Conservation (phyloP, 1,140 invertebrate genomes). For the Caerostris extrusa region DNA sequence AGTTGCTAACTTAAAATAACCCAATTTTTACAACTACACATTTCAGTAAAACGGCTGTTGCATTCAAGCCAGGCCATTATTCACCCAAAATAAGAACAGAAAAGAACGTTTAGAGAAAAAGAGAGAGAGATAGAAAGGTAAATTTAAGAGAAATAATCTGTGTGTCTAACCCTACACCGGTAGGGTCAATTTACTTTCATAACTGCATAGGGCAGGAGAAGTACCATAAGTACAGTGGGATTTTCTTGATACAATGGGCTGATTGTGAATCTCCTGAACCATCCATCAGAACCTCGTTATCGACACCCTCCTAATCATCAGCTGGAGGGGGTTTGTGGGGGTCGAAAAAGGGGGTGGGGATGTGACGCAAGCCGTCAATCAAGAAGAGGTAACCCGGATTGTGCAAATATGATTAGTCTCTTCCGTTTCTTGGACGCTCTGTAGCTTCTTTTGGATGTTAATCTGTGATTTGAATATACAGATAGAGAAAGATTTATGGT, state of each 20-base stretch:
- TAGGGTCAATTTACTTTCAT: slow-evolving; percentile 38
- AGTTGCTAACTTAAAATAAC: too few relatives aligned
- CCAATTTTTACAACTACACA: too few relatives aligned
- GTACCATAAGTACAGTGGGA: slow-evolving; percentile 41
- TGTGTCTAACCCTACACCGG: background rate
- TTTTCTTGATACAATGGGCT: slow-evolving; percentile 34
- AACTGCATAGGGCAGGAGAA: slow-evolving; percentile 3
- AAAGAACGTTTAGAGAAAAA: background rate
- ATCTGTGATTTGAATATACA: too few relatives aligned
- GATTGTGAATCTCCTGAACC: slow-evolving; percentile 34
- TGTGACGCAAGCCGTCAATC: slow-evolving; percentile 28
- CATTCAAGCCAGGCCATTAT: too few relatives aligned
- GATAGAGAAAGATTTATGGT: background rate
- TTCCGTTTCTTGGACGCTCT: background rate
- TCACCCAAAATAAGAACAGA: background rate
- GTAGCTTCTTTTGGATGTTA: too few relatives aligned
- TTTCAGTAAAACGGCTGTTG: too few relatives aligned
- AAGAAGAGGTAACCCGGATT: slow-evolving; percentile 12
- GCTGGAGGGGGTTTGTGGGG: background rate
- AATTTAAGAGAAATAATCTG: slow-evolving; percentile 38
- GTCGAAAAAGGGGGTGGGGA: background rate
- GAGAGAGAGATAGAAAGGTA: background rate
- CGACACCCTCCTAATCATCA: slow-evolving; percentile 69
- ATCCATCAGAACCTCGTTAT: slow-evolving; percentile 67
- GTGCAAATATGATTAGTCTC: slow-evolving; percentile 9